A percentile compares a stretch with the other conserved stretches of the same genome.
phyloP scores from a whole-genome alignment of 2,113 vertebrate genomes.

The Phyllopteryx taeniolatus region DNA sequence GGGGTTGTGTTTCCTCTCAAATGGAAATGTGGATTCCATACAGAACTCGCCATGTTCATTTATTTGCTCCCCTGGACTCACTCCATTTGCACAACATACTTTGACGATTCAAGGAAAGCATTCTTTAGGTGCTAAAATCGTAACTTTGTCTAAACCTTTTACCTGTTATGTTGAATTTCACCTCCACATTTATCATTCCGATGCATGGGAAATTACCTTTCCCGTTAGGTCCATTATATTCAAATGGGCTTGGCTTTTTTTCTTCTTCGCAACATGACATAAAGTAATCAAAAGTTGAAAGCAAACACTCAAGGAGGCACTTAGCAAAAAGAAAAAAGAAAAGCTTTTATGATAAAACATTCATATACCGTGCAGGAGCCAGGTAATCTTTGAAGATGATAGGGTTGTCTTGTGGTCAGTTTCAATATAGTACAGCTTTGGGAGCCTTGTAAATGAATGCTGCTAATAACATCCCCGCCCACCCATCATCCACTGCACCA shows the following conservation, averaged over 20 bases:
- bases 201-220: constrained; percentile 51
- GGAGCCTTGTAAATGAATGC: constrained; percentile 62
- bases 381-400: constrained; percentile 69
- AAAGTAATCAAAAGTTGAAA: constrained; percentile 80
- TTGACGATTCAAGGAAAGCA: constrained; percentile 14
- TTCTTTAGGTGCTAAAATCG: constrained; percentile 20
- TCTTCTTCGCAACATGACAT: constrained; percentile 63
- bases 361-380: constrained; percentile 74
- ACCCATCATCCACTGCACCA: constrained; percentile 52
- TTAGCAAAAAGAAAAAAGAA: constrained; percentile 78
- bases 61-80: constrained; percentile 58
- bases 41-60: constrained; percentile 34
- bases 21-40: constrained; percentile 60
- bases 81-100: constrained; percentile 16
- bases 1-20: constrained; percentile 49
- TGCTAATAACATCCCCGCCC: constrained; percentile 63
- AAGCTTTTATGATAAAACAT: constrained; percentile 82
- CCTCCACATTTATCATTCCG: constrained; percentile 30
- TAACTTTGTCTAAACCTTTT: constrained; percentile 41
- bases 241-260: constrained; percentile 45
- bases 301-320: constrained; percentile 76
- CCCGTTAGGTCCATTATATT: constrained; percentile 71
- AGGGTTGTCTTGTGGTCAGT: constrained; percentile 73
- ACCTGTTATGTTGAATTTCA: constrained; percentile 46
- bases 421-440: constrained; percentile 57